Base-by-base conservation (phyloP, 2,797 vertebrate genomes). In the Lepilemur septentrionalis region DNA sequence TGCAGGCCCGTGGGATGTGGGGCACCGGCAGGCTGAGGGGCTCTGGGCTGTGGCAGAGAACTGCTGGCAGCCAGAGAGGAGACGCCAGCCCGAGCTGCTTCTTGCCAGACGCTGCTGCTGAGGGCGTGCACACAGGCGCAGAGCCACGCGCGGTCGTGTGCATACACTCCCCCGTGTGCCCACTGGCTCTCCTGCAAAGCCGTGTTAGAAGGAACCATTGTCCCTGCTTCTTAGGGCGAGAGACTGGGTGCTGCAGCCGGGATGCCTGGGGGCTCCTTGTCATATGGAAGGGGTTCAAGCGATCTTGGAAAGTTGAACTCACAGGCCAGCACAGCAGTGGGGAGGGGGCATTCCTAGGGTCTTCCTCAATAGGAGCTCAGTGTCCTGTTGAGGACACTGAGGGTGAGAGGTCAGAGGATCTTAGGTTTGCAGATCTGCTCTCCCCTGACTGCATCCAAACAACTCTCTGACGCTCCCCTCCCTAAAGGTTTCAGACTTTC, bases 201-300 rank as follows among this genome's bases (percentile, higher is more conserved):
- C 6, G 0, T 2, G 30, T 63, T 46, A n/a, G 35, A 69, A 46
- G 18, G 32, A 65, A 7, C 15, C 38, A 0, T 1, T 28, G 28
- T 17, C 18, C 52, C 48, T 55, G 38, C 59, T n/a, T 75, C 67
- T 32, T 57, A 3, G 28, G 41, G 38, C n/a, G 67, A 69, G 67
- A 70, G 57, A 28, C 38, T 35, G 9, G 0, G 22, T 5, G 11
- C 83, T 12, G 17, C 8, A 0, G 10, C 2, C 1, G 15, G 25
- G 30, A 9, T 28, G 25, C 57, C 48, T 35, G 65, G n/a, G 50
- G n/a, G 17, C n/a, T 55, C 17, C 55, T 55, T 18, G 72, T 70
- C 69, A 10, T 0, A 17, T 2, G 48, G 41, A 35, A 72, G 30
- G 22, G 55, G 61, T 8, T 73, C 46, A 10, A 22, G 2, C 41